Conservation (phyloP, 2,113 vertebrate genomes). For the Periophthalmus modestus region DNA sequence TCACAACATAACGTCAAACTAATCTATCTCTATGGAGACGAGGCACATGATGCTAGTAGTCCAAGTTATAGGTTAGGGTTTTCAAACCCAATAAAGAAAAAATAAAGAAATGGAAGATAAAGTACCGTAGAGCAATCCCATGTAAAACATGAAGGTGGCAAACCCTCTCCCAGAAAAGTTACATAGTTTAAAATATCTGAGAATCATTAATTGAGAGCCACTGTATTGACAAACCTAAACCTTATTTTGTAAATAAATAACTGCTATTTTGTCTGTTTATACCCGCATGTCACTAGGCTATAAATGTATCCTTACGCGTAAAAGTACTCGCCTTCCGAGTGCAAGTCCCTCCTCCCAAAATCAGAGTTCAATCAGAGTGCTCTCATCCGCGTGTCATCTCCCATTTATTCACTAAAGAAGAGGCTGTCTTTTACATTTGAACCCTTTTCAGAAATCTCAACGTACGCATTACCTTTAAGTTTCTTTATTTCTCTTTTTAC, state of each 20-base stretch:
- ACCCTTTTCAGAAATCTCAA: background rate
- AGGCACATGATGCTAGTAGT: too few relatives aligned
- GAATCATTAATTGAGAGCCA: background rate
- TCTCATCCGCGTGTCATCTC: background rate
- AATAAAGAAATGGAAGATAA: too few relatives aligned
- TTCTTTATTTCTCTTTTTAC: background rate
- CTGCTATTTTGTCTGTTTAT: background rate
- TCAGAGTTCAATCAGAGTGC: background rate
- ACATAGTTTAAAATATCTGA: too few relatives aligned
- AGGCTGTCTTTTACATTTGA: background rate
- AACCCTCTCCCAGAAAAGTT: too few relatives aligned
- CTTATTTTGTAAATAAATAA: background rate
- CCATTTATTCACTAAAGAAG: background rate
- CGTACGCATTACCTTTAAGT: background rate
- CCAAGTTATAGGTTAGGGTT: too few relatives aligned
- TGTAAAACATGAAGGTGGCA: too few relatives aligned
- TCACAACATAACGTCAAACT: too few relatives aligned
- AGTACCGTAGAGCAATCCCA: too few relatives aligned
- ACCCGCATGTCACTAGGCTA: background rate
- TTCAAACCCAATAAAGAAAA: too few relatives aligned
- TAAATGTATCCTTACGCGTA: constrained; percentile 14
- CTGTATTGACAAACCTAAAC: background rate
- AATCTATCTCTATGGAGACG: too few relatives aligned
- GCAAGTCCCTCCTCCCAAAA: constrained; percentile 45
- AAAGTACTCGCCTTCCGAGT: constrained; percentile 16